Evolutionary conservation across 2,888 invertebrate species (phyloP).

Genomic region (Callyntrura sp.): DNA sequence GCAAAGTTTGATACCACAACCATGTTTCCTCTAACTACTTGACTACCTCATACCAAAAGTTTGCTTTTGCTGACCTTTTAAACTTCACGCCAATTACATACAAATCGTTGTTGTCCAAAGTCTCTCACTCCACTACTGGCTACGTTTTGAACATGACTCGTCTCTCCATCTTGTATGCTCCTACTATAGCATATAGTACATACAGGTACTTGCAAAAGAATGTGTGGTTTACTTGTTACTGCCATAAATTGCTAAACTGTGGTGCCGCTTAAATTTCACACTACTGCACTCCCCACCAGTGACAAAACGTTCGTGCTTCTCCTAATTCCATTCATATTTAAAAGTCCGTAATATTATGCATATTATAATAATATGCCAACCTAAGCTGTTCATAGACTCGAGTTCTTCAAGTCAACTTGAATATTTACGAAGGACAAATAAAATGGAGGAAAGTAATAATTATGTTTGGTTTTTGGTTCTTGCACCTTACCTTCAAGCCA

Average conservation of each 20-base stretch:
- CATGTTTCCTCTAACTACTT: no score
- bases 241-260: background rate
- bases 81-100: no score
- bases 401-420: slow-evolving; percentile 10
- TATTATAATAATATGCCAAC: no score
- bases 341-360: no score
- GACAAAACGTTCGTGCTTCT: slow-evolving; percentile 19
- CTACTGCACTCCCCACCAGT: no score
- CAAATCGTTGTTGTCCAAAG: no score
- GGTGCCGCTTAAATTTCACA: background rate
- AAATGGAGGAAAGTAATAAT: slow-evolving; percentile 31
- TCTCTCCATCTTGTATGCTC: no score
- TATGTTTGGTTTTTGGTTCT: background rate
- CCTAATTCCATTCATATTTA: slow-evolving; percentile 41
- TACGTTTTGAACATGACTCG: no score
- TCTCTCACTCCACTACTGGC: no score
- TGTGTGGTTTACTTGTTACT: background rate
- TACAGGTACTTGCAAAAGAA: background rate
- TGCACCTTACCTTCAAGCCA: slow-evolving; percentile 10
- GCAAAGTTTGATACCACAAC: no score
- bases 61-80: no score
- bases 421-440: slow-evolving; percentile 19
- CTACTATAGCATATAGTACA: background rate
- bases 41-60: no score
- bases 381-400: background rate